Evolutionary conservation across 2,113 vertebrate genomes (phyloP), one percentile per base, ranked within the genome.

Genomic region (Ascaphus truei): DNA sequence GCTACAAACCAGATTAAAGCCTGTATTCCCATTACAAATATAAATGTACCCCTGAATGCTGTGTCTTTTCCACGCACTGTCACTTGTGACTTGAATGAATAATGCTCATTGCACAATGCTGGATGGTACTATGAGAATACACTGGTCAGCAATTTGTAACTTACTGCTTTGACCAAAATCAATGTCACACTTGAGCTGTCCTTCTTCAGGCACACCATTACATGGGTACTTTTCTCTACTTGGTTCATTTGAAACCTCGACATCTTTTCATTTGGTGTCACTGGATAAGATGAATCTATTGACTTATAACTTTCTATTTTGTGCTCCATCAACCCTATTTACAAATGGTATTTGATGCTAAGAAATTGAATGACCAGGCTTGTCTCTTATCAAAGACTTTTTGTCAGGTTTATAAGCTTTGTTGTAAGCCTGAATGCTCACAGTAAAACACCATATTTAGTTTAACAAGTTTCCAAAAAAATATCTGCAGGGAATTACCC

Each of bases 161-260:
- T 78, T 82, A 71, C 69, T 31, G 12, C 39, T 51, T 65, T 27
- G 29, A 22, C 31, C 43, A 47, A 73, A 61, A 43, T 56, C 72
- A 76, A 72, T 84, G 79, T 88, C 83, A 74, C 58, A 83, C 80
- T 82, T 85, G 80, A 91, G 81, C 82, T 84, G 82, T 75, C 80
- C 73, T 82, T 83, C 75, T 79, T 69, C 36, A 61, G 74, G 77
- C 76, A 80, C 75, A 62, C 85, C 81, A 68, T 84, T 85, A 82
- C 72, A 82, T 72, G 74, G 64, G 57, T 83, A 74, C 80, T 81
- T 84, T 73, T 81, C 82, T 77, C 61, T 71, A 72, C 81, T 81
- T 64, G 82, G 77, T 83, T 92, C 86, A 87, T 88, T 88, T 85
- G 72, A 80, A 79, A 80, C 78, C 78, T 12, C 80, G 82, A 84